phyloP scores from a whole-genome alignment of 2,113 vertebrate species.

The Semicossyphus pulcher region DNA sequence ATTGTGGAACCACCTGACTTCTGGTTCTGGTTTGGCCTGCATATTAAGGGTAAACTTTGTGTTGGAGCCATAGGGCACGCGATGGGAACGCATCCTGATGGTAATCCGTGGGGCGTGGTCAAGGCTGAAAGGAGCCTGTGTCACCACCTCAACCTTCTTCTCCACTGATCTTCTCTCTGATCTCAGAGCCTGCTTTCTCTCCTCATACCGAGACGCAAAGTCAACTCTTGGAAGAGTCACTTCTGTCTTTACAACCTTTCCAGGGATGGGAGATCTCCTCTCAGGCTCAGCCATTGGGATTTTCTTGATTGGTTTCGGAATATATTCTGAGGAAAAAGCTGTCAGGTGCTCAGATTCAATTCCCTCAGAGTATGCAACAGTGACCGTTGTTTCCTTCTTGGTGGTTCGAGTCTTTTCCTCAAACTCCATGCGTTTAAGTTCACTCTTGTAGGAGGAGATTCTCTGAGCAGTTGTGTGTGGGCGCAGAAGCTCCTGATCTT shows the following conservation, averaged over 20 bases:
- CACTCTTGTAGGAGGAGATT: constrained; percentile 89
- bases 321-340: constrained; percentile 83
- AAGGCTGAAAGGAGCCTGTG: constrained; percentile 93
- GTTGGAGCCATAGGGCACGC: constrained; percentile 88
- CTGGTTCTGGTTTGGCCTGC: constrained; percentile 92
- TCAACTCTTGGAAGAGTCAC: constrained; percentile 89
- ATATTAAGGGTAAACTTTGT: constrained; percentile 95
- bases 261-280: constrained; percentile 86
- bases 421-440: constrained; percentile 90
- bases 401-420: constrained; percentile 89
- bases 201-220: constrained; percentile 94
- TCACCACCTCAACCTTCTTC: constrained; percentile 90
- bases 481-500: constrained; percentile 94
- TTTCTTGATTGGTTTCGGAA: constrained; percentile 89
- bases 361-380: constrained; percentile 83
- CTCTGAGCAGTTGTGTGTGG: constrained; percentile 86
- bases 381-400: constrained; percentile 85
- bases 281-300: constrained; percentile 74
- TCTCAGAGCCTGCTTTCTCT: constrained; percentile 94
- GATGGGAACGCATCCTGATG: constrained; percentile 95
- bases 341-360: constrained; percentile 83
- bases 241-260: constrained; percentile 88
- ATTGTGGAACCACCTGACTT: constrained; percentile 96
- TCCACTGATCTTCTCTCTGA: constrained; percentile 90
- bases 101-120: constrained; percentile 94